Evolutionary conservation across 2,113 vertebrate genomes (phyloP).

Genomic region (Lophochroa leadbeateri): DNA sequence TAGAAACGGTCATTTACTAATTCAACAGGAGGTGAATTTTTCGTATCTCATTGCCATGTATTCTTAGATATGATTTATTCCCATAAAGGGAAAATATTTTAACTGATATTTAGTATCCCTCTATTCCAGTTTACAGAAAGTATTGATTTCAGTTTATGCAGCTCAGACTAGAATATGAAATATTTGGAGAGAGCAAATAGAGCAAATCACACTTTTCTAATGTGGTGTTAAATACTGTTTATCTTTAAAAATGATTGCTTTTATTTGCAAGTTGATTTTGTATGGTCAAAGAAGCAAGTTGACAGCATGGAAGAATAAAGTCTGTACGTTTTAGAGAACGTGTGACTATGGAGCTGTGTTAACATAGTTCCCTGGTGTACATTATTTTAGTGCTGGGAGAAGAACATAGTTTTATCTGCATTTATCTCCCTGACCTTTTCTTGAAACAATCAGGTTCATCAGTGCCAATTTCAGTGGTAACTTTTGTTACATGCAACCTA

Average conservation of each 20-base stretch:
- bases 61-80: not conserved
- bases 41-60: not conserved
- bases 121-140: not conserved
- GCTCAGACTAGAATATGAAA: not conserved
- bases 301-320: not conserved
- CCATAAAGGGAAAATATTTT: not conserved
- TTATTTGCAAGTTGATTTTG: not conserved
- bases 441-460: not conserved
- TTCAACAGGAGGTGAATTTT: not conserved
- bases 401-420: not conserved
- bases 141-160: not conserved
- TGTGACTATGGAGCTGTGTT: not conserved
- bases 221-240: not conserved
- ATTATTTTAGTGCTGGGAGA: not conserved
- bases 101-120: not conserved
- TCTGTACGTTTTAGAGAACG: not conserved
- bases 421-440: not conserved
- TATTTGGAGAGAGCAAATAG: not conserved
- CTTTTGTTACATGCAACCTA: not conserved
- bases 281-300: not conserved
- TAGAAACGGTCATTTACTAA: not conserved
- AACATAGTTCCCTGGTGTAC: not conserved
- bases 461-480: not conserved
- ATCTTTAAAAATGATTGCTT: not conserved
- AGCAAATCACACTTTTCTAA: not conserved